These are phyloP conservation scores for Stigmatopora nigra DNA, from an alignment of 2,113 vertebrate genomes.

Conservation along the genomic window DNA sequence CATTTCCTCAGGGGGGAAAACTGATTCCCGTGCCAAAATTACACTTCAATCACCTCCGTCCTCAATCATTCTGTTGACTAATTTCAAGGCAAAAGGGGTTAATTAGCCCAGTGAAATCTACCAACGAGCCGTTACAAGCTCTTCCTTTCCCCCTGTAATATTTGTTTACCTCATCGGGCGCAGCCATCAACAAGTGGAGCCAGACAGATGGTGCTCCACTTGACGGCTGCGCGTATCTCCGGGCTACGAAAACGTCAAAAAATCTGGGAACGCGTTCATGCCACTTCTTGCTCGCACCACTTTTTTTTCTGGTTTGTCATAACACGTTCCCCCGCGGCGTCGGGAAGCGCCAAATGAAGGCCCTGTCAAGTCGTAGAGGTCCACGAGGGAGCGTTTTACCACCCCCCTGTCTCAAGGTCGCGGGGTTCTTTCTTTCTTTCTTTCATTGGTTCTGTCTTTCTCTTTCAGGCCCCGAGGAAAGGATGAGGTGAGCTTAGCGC, in stretches of 20 bases:
- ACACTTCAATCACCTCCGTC: slow-evolving; percentile 45
- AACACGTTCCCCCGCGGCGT: slow-evolving; percentile 56
- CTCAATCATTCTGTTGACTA: slow-evolving; percentile 14
- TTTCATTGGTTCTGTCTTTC: neutral
- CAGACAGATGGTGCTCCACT: slow-evolving; percentile 62
- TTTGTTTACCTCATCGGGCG: slow-evolving; percentile 54
- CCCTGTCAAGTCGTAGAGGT: slow-evolving; percentile 3
- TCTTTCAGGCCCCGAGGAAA: slow-evolving; percentile 64
- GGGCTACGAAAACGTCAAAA: slow-evolving; percentile 63
- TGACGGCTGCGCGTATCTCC: slow-evolving; percentile 65
- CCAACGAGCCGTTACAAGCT: slow-evolving; percentile 26
- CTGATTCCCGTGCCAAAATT: slow-evolving; percentile 19
- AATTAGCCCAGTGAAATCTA: slow-evolving; percentile 15
- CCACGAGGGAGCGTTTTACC: slow-evolving; percentile 15
- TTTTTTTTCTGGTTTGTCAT: slow-evolving; percentile 69
- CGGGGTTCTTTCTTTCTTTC: slow-evolving; percentile 44
- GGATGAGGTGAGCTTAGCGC: slow-evolving; percentile 64
- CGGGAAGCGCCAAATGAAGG: slow-evolving; percentile 12
- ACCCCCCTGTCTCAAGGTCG: slow-evolving; percentile 46
- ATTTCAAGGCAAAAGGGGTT: slow-evolving; percentile 2
- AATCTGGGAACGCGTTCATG: slow-evolving; percentile 64
- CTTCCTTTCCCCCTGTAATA: neutral
- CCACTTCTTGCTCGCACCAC: slow-evolving; percentile 68
- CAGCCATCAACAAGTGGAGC: slow-evolving; percentile 33
- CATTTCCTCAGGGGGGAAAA: slow-evolving; percentile 47